Conservation (phyloP, 2,797 vertebrate genomes). For the Halcyon chelicuti region DNA sequence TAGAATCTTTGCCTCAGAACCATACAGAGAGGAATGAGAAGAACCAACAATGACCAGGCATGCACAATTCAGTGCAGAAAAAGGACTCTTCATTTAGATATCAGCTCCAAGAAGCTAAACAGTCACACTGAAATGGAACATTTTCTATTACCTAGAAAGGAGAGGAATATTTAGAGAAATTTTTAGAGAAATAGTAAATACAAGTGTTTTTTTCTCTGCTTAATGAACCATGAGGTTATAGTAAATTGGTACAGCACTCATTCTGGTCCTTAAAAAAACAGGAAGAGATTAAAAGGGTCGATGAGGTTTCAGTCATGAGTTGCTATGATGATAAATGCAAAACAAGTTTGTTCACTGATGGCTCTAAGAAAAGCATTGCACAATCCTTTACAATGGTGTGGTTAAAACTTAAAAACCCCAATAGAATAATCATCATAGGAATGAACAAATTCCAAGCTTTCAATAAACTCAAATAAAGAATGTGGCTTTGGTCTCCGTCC, state of each 20-base stretch:
- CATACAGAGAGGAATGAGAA: background rate
- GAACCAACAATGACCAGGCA: background rate
- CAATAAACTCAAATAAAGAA: slow-evolving; percentile 49
- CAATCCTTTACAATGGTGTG: slow-evolving; percentile 7
- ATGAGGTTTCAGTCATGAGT: background rate
- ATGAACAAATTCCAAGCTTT: background rate
- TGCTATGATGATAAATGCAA: slow-evolving; percentile 46
- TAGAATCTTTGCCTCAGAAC: background rate
- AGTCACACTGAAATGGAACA: background rate
- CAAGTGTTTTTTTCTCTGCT: background rate
- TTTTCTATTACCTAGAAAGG: background rate
- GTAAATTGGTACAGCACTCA: background rate
- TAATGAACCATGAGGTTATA: background rate
- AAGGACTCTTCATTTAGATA: background rate
- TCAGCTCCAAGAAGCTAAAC: background rate
- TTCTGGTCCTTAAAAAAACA: background rate
- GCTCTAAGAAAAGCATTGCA: slow-evolving; percentile 49
- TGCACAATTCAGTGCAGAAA: accelerated
- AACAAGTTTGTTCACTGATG: background rate
- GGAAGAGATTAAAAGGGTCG: background rate
- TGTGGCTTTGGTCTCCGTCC: slow-evolving; percentile 36
- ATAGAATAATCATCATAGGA: slow-evolving; percentile 10
- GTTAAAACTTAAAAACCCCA: slow-evolving; percentile 19
- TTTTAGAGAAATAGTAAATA: background rate
- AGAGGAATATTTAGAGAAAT: background rate